phyloP scores from a whole-genome alignment of 2,797 vertebrate species.

The Caiman crocodilus region DNA sequence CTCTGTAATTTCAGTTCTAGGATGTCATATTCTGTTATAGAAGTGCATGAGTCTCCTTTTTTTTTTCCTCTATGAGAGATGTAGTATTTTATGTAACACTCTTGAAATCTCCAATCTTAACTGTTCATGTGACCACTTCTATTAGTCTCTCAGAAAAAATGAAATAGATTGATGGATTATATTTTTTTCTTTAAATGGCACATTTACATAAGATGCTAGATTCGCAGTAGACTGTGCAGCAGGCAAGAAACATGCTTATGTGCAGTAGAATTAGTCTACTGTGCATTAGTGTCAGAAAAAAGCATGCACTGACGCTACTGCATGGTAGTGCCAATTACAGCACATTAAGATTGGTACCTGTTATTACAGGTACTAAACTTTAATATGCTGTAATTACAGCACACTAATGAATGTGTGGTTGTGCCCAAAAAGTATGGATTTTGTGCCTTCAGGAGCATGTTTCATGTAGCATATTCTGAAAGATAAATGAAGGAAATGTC shows the following conservation, averaged over 20 bases:
- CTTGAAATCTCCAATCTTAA: neutral
- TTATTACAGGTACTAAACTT: too few species aligned
- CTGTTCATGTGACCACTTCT: neutral
- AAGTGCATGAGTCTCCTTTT: neutral
- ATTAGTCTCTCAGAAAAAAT: neutral
- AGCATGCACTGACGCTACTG: too few species aligned
- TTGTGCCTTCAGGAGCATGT: neutral
- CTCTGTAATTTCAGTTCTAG: neutral
- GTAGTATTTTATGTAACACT: neutral
- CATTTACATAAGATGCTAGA: too few species aligned
- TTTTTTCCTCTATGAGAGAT: neutral
- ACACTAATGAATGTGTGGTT: too few species aligned
- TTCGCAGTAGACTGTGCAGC: too few species aligned
- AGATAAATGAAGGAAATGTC: neutral
- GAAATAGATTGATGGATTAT: neutral
- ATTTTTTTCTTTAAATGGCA: neutral
- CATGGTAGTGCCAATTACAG: too few species aligned
- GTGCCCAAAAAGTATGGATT: too few species aligned
- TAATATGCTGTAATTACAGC: too few species aligned
- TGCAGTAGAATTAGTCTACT: too few species aligned
- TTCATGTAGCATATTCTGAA: constrained; percentile 2
- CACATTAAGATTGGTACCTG: too few species aligned
- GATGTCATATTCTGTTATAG: neutral
- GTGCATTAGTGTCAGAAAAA: too few species aligned
- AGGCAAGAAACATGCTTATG: too few species aligned